These are phyloP conservation scores for Campoplex capitator DNA, from an alignment of 2,888 invertebrate genomes.

Conservation along the genomic window DNA sequence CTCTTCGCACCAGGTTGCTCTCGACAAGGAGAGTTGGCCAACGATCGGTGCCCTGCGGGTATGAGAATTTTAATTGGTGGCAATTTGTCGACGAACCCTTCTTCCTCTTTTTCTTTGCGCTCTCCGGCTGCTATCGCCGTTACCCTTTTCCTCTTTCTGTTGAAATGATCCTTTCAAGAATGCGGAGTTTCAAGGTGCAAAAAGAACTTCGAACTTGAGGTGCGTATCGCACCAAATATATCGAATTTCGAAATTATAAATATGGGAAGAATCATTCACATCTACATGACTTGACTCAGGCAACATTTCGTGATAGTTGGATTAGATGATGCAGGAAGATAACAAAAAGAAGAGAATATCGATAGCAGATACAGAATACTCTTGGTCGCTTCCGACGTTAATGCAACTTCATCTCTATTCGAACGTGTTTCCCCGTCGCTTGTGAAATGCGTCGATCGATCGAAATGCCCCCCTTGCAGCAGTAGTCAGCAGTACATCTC, in stretches of 20 bases:
- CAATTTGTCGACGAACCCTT: constrained; percentile 76
- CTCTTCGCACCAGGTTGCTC: constrained; percentile 56
- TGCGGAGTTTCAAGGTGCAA: constrained; percentile 35
- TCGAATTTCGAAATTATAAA: neutral
- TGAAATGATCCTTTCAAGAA: constrained; percentile 28
- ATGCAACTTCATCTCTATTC: constrained; percentile 26
- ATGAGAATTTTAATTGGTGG: constrained; percentile 80
- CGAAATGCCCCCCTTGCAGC: constrained; percentile 43
- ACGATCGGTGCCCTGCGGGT: constrained; percentile 64
- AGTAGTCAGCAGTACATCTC: constrained; percentile 36
- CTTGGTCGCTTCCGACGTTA: constrained; percentile 42
- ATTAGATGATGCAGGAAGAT: constrained; percentile 35
- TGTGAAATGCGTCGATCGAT: constrained; percentile 65
- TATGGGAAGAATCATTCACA: constrained; percentile 44
- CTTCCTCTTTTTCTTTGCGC: constrained; percentile 42
- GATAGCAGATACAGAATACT: constrained; percentile 23
- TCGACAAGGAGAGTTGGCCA: constrained; percentile 64
- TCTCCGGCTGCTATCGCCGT: constrained; percentile 14
- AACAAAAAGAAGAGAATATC: constrained; percentile 27
- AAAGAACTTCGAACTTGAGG: neutral
- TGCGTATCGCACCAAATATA: constrained; percentile 24
- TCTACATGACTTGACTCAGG: constrained; percentile 68
- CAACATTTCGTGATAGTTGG: constrained; percentile 63
- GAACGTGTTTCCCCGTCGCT: constrained; percentile 55
- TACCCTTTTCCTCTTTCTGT: constrained; percentile 46